Percentiles rank a stretch among this genome's conserved stretches.
phyloP scores from a whole-genome alignment of 2,888 invertebrate species.

The Diaprepes abbreviatus region DNA sequence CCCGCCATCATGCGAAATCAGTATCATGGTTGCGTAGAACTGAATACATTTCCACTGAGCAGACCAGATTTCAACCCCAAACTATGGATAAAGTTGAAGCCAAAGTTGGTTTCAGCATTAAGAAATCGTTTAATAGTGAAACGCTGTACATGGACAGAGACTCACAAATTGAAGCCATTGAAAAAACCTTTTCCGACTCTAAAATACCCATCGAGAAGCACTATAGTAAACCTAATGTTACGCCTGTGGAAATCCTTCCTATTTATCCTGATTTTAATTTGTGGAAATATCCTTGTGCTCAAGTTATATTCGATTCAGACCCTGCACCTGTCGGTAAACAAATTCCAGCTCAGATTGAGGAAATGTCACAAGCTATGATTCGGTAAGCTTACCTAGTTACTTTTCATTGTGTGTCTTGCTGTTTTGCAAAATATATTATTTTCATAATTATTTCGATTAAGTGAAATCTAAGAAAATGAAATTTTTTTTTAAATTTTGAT shows the following conservation, averaged over 20 bases:
- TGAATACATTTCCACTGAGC: conserved; percentile 99
- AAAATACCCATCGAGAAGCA: conserved; percentile 89
- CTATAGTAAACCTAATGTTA: conserved; percentile 96
- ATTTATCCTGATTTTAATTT: conserved; percentile 96
- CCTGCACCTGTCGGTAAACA: conserved; percentile 93
- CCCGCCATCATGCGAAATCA: conserved; percentile 94
- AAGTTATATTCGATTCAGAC: conserved; percentile 98
- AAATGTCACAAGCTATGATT: conserved; percentile 99
- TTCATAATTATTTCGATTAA: too few species aligned
- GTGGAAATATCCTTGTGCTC: conserved; percentile 98
- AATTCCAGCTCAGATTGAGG: conserved; percentile 90
- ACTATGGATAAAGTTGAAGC: conserved; percentile 98
- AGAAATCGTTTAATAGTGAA: conserved; percentile 90
- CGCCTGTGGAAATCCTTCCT: conserved; percentile 88
- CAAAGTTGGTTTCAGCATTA: conserved; percentile 98
- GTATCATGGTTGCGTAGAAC: conserved; percentile 99
- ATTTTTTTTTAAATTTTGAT: too few species aligned
- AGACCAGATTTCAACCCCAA: conserved; percentile 96
- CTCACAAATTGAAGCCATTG: conserved; percentile 97
- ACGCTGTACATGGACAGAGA: conserved; percentile 96
- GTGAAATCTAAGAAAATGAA: too few species aligned
- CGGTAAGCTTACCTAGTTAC: conserved; percentile 71
- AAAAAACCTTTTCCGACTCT: conserved; percentile 95
- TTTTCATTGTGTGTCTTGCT: too few species aligned
- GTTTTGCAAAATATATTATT: too few species aligned